Conservation (phyloP, 2,888 invertebrate genomes). For the Agonum fuliginosum region DNA sequence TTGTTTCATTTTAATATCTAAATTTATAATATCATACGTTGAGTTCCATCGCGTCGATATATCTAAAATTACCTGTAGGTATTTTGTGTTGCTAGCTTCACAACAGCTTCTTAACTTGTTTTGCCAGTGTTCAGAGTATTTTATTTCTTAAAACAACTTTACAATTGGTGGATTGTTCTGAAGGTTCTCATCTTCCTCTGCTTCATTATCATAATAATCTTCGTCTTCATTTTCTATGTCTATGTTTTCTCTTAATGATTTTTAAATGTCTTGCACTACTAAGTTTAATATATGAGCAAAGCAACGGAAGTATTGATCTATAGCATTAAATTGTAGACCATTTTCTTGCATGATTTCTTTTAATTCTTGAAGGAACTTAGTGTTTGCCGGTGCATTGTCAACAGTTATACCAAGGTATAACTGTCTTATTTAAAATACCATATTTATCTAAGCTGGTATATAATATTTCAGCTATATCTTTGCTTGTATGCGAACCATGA, state of each 20-base stretch:
- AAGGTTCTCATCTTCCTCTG: background rate
- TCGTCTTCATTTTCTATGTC: background rate
- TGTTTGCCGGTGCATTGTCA: conserved; percentile 64
- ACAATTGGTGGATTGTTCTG: background rate
- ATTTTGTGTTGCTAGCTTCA: conserved; percentile 32
- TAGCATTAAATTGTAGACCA: conserved; percentile 58
- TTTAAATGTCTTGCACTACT: conserved; percentile 64
- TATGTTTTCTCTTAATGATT: conserved; percentile 38
- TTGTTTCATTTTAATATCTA: conserved; percentile 23
- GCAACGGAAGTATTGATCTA: conserved; percentile 65
- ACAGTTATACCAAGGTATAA: conserved; percentile 64
- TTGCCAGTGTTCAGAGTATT: background rate
- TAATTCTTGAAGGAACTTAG: conserved; percentile 63
- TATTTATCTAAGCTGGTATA: conserved; percentile 60
- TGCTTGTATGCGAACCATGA: conserved; percentile 63
- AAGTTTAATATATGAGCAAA: conserved; percentile 65
- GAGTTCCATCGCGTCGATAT: conserved; percentile 26
- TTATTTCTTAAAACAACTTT: background rate
- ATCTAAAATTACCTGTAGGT: conserved; percentile 33
- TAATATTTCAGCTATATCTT: conserved; percentile 63
- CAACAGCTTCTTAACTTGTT: conserved; percentile 25
- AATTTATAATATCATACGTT: background rate
- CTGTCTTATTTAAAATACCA: conserved; percentile 62
- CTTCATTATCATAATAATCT: background rate
- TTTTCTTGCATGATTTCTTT: background rate